Conservation (phyloP, 2,113 vertebrate species). For the Nothobranchius kuhntae region DNA sequence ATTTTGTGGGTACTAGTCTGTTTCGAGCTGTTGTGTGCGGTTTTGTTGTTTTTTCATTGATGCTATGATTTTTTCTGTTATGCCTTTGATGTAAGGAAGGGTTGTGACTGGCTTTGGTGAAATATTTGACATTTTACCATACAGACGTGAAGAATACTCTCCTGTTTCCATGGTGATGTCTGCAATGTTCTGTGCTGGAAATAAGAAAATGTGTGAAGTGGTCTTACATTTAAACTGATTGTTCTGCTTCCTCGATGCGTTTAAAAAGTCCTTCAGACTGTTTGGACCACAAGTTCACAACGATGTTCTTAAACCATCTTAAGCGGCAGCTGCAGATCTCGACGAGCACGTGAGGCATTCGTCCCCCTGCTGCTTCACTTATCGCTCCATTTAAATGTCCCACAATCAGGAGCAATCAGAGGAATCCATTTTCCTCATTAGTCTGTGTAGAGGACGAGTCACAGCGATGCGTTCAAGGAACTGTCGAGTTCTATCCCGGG, state of each 20-base stretch:
- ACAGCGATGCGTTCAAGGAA: conserved; percentile 29
- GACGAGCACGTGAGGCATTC: neutral
- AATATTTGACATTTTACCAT: neutral
- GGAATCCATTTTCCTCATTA: conserved; percentile 25
- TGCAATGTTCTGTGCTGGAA: conserved; percentile 24
- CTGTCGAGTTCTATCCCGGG: conserved; percentile 22
- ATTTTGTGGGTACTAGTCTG: no score
- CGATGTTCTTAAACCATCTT: neutral
- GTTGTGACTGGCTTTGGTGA: neutral
- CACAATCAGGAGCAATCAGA: conserved; percentile 18
- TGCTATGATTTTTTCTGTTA: no score
- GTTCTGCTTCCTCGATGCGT: neutral
- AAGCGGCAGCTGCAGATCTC: neutral
- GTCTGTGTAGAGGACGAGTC: conserved; percentile 12
- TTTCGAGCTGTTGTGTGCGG: no score
- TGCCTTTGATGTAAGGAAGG: no score
- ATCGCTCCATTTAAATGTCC: conserved; percentile 1
- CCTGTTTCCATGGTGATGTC: conserved; percentile 45
- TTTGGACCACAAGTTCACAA: conserved; percentile 3
- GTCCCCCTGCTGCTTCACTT: no score
- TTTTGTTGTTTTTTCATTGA: no score
- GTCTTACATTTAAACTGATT: neutral
- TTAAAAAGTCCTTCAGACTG: conserved; percentile 3
- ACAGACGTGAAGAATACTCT: neutral
- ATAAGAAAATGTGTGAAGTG: neutral